Base-by-base conservation (phyloP, 2,797 vertebrate species). In the Pangasius sanitwongsei region DNA sequence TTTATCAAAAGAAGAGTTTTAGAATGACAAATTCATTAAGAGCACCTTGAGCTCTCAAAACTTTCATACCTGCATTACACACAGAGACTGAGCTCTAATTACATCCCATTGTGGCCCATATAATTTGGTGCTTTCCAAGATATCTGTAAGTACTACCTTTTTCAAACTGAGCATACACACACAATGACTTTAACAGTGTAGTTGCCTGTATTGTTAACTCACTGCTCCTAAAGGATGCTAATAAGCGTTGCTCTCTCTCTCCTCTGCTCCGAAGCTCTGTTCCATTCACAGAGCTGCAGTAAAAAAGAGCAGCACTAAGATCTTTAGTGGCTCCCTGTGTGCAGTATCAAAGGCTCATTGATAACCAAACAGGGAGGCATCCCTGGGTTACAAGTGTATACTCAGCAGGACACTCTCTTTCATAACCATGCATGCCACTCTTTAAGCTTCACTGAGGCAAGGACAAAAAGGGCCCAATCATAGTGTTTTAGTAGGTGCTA, bases 321-420 rank as follows among this genome's bases (percentile, higher is more conserved):
- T 93, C 95, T 96, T 94, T 93, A 90, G 92, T 94, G 95, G 95
- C 93, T 93, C 94, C 96, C 95, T 90, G 93, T 95, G 94, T 86
- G 91, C 92, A 90, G 92, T 96, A 96, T 97, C 96, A 97, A 96
- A 97, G 96, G 91, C 86, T 94, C 92, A 96, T 96, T 96, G 93
- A 96, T 93, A 96, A 95, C 91, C 96, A 96, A 96, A 96, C 96
- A 93, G 93, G 93, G 95, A 93, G 88, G 96, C 95, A 94, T 96
- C 95, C 95, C 94, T 94, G 94, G 95, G 94, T 96, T 97, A 97
- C 96, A 96, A 95, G 95, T 94, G 91, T 92, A 89, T 61, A 15
- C 94, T 90, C 96, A 94, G 95, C 94, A 91, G 95, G 96, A 84
- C 88, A 70, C 91, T 92, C 23, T 69, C 87, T 78, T 91, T 83